Conservation (phyloP, 2,113 vertebrate species). For the Engystomops pustulosus region DNA sequence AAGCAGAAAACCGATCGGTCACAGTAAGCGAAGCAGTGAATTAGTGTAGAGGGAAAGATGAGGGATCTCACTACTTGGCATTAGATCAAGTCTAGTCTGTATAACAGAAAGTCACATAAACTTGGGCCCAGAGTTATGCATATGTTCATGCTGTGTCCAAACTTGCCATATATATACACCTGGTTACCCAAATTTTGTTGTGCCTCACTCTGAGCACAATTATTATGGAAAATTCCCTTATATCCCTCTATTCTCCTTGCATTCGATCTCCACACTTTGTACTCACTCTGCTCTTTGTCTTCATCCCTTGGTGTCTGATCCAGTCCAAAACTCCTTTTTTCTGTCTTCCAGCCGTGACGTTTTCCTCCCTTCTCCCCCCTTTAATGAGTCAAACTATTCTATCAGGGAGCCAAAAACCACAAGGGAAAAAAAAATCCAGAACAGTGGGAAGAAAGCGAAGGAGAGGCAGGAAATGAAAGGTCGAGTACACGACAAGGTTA, state of each 20-base stretch:
- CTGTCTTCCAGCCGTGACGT: constrained; percentile 4
- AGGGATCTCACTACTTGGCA: neutral
- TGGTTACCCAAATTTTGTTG: neutral
- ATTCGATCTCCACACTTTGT: neutral
- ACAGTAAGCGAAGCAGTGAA: neutral
- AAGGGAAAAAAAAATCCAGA: constrained; percentile 53
- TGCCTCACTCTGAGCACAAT: neutral
- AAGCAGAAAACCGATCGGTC: neutral
- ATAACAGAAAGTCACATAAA: no score
- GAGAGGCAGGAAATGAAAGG: constrained; percentile 20
- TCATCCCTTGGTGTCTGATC: constrained; percentile 24
- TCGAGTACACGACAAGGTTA: neutral
- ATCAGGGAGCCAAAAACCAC: constrained; percentile 55
- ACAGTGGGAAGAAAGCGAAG: neutral
- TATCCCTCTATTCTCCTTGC: neutral
- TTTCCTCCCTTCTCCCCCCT: constrained; percentile 11
- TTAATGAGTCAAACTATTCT: constrained; percentile 53
- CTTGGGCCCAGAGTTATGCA: no score
- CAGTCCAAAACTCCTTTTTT: neutral
- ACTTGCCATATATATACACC: no score
- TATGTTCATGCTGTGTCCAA: no score
- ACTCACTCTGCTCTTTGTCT: constrained; percentile 38
- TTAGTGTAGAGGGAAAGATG: neutral
- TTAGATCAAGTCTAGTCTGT: no score
- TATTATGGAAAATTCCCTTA: neutral